A percentile compares a stretch with the other conserved stretches of the same genome.
Evolutionary conservation across 2,888 invertebrate genomes (phyloP).

Genomic region (Polyommatus icarus): DNA sequence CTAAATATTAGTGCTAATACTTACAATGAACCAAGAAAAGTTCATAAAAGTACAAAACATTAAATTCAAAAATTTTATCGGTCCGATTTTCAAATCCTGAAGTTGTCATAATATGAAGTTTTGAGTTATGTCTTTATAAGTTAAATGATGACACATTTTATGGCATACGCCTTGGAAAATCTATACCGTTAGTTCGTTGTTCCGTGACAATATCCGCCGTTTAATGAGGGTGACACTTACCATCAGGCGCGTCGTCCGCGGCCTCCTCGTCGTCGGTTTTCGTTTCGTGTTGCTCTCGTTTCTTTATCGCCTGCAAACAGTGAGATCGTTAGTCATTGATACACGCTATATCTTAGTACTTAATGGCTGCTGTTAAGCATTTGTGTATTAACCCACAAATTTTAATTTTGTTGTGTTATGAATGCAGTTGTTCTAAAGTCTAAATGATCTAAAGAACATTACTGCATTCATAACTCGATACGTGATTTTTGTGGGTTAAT

Average conservation of each 20-base stretch:
- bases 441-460: too few species aligned
- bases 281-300: constrained; percentile 66
- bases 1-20: too few species aligned
- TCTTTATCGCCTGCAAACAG: constrained; percentile 74
- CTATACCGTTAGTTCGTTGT: constrained; percentile 32
- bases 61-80: too few species aligned
- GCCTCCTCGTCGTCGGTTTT: constrained; percentile 71
- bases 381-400: too few species aligned
- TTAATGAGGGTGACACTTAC: constrained; percentile 50
- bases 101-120: too few species aligned
- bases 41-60: background rate
- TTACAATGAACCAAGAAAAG: background rate
- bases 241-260: constrained; percentile 65
- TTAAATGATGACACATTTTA: background rate
- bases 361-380: too few species aligned
- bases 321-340: background rate
- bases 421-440: too few species aligned
- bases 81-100: too few species aligned
- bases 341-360: background rate
- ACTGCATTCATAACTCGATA: too few species aligned
- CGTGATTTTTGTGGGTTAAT: too few species aligned
- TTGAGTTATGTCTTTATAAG: too few species aligned
- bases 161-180: background rate
- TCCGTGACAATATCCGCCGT: constrained; percentile 33
- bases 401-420: too few species aligned